These are phyloP conservation scores for Tuberolachnus salignus DNA, from an alignment of 2,888 invertebrate genomes.

Conservation along the genomic window DNA sequence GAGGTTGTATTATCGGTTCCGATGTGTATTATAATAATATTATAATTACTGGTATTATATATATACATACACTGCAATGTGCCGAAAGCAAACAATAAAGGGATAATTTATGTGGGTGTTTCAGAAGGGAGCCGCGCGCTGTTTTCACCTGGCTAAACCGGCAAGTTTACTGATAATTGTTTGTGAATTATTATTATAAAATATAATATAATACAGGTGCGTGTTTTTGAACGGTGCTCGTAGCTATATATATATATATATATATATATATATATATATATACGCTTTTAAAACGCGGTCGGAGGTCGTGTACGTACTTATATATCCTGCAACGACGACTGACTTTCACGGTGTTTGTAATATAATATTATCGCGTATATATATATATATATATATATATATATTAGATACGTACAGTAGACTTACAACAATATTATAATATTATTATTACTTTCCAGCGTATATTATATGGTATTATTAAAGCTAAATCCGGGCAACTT, in stretches of 20 bases:
- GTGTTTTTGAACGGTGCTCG: constrained; percentile 13
- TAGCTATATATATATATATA: neutral
- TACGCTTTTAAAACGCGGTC: neutral
- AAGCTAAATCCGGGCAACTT: neutral
- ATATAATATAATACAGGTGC: neutral
- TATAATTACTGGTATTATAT: neutral
- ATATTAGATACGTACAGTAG: neutral
- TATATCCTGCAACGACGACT: neutral
- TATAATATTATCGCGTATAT: neutral
- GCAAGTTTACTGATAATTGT: constrained; percentile 38
- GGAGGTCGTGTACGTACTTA: neutral
- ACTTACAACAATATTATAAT: neutral
- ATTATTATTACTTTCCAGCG: neutral
- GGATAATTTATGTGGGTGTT: constrained; percentile 20
- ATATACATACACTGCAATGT: neutral
- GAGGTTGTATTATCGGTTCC: neutral
- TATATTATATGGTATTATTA: neutral
- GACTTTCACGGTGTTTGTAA: neutral
- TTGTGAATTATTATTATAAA: constrained; percentile 1
- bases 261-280: no score
- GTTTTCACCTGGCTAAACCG: constrained; percentile 15
- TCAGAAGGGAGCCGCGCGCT: neutral
- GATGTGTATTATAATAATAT: constrained; percentile 8
- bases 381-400: no score
- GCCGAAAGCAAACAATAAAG: constrained; percentile 9